Evolutionary conservation across 2,888 invertebrate species (phyloP).

Genomic region (Microctonus hyperodae): DNA sequence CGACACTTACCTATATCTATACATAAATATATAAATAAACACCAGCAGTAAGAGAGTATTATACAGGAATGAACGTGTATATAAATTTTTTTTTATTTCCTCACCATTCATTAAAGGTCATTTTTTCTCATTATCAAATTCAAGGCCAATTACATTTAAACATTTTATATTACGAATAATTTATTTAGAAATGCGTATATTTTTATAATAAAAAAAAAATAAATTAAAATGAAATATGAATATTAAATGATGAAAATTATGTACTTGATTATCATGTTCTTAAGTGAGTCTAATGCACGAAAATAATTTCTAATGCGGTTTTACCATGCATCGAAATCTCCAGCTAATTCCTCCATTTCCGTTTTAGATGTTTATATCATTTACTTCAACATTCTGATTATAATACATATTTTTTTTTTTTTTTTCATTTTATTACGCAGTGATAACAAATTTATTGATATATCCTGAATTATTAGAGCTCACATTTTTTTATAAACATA

Average conservation of each 20-base stretch:
- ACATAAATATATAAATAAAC: not conserved
- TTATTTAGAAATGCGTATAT: too few species aligned
- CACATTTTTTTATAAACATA: too few species aligned
- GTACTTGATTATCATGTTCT: not conserved
- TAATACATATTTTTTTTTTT: too few species aligned
- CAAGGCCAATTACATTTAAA: not conserved
- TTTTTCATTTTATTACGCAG: too few species aligned
- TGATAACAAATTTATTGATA: too few species aligned
- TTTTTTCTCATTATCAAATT: not conserved
- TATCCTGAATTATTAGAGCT: too few species aligned
- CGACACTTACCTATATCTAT: not conserved
- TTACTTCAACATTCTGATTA: too few species aligned
- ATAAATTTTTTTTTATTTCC: too few species aligned
- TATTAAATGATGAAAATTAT: not conserved
- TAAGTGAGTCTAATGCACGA: conserved; percentile 1
- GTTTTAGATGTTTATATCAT: not conserved
- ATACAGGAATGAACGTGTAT: not conserved
- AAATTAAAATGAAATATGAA: too few species aligned
- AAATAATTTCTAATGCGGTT: not conserved
- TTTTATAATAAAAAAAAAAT: too few species aligned
- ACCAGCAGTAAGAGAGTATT: not conserved
- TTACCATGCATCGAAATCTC: not conserved
- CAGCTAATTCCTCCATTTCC: not conserved
- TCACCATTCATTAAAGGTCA: not conserved
- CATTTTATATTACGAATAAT: not conserved